A percentile compares a stretch with the other conserved stretches of the same genome.
These are phyloP conservation scores for Dinoponera quadriceps DNA, from an alignment of 1,140 invertebrate species.

Conservation along the genomic window DNA sequence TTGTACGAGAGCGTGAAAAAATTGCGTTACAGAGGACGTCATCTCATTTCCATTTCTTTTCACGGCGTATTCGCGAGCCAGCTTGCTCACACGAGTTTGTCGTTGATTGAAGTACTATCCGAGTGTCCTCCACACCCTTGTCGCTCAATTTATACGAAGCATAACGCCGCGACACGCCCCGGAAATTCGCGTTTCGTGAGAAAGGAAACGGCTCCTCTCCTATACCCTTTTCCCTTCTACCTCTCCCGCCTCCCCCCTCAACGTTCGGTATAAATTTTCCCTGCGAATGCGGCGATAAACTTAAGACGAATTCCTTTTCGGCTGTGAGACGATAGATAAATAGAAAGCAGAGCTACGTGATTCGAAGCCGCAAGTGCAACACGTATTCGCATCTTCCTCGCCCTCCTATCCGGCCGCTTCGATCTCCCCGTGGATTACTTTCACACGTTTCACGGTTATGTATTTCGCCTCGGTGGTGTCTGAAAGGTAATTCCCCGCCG, in stretches of 20 bases:
- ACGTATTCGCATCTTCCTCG: slow-evolving; percentile 40
- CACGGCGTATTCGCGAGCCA: slow-evolving; percentile 10
- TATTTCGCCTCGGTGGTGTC: slow-evolving; percentile 22
- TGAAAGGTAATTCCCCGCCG: slow-evolving; percentile 41
- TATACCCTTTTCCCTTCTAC: background rate
- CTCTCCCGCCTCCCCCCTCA: background rate
- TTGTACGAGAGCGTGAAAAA: background rate
- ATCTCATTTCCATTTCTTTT: slow-evolving; percentile 53
- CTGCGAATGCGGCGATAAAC: slow-evolving; percentile 37
- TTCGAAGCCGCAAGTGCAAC: slow-evolving; percentile 48
- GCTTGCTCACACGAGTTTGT: slow-evolving; percentile 3
- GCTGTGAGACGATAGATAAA: slow-evolving; percentile 46
- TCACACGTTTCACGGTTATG: slow-evolving; percentile 53
- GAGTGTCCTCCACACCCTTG: slow-evolving; percentile 25
- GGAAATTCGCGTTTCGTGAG: slow-evolving; percentile 57
- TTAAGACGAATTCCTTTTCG: slow-evolving; percentile 49
- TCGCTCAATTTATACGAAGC: slow-evolving; percentile 47
- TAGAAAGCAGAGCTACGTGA: slow-evolving; percentile 55
- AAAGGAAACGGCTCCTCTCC: slow-evolving; percentile 45
- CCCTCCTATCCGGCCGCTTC: background rate
- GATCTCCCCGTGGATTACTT: slow-evolving; percentile 35
- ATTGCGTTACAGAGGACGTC: slow-evolving; percentile 1
- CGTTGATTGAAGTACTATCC: slow-evolving; percentile 24
- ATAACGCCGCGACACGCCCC: slow-evolving; percentile 52
- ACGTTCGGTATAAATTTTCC: slow-evolving; percentile 31